Base-by-base conservation (phyloP, 2,888 invertebrate genomes). In the Graphium colonna region DNA sequence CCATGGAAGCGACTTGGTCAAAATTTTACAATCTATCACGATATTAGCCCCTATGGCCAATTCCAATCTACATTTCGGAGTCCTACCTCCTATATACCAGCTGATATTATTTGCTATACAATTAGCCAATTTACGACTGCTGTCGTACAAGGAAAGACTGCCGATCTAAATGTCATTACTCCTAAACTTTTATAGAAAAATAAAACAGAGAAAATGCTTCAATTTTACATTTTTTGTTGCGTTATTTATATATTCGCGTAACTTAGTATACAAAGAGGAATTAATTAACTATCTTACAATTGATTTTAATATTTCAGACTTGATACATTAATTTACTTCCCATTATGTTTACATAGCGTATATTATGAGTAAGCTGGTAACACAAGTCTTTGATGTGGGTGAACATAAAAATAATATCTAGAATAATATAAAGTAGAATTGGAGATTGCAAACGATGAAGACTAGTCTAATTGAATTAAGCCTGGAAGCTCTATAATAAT, bases 221-320 rank as follows among this genome's bases (percentile, higher is more conserved):
- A 69, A 68, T 82, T 77, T 78, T 86, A 85, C 81, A 82, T 87
- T 85, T 86, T 85, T 84, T 84, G 73, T 79, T 75, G 80, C 75
- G 79, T 82, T 73, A 70, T 80, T 80, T 33, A 33, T 33, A 33
- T 21, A 21, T 21, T 21, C 21, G 21, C 21, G 21, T 21, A 21
- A 21, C 21, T 21, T 21, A 21, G 5, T 21, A 21, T 21, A 21
- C 21, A 5, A 3, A 21, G 21, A 3, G 21, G 5, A 21, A 21
- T 5, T 3, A 21, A 21, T 5, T 21, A n/a, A n/a, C n/a, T 21
- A 21, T 21, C 5, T 21, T 21, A 21, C 21, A 21, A 21, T 21
- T 21, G 21, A 21, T 21, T 21, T 21, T 5, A 21, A 21, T 21
- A 21, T 21, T 31, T 31, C 31, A 7, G 31, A 31, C 31, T 31